phyloP scores from a whole-genome alignment of 2,888 invertebrate genomes.

The Tetranychus truncatus region DNA sequence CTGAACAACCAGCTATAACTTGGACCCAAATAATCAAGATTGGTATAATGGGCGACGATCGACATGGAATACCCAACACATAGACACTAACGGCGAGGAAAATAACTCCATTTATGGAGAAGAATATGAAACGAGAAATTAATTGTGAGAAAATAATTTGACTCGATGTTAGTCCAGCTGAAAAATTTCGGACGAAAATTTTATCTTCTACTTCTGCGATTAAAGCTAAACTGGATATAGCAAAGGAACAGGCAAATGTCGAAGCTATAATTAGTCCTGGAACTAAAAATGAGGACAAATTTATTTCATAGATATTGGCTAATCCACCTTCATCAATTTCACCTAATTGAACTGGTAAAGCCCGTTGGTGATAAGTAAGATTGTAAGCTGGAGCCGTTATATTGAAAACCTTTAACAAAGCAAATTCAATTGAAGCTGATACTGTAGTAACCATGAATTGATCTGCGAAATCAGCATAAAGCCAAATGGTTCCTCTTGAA shows the following conservation, averaged over 20 bases:
- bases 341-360: background rate
- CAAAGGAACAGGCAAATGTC: background rate
- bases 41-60: background rate
- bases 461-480: background rate
- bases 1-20: background rate
- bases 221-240: background rate
- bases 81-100: background rate
- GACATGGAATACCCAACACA: background rate
- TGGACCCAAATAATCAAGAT: background rate
- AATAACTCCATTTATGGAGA: background rate
- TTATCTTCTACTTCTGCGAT: background rate
- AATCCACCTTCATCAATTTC: background rate
- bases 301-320: background rate
- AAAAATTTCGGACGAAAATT: background rate
- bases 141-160: constrained; percentile 9
- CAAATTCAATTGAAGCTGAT: background rate
- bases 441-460: constrained; percentile 4
- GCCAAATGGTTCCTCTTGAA: background rate
- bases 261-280: constrained; percentile 4
- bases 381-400: background rate
- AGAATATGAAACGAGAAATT: background rate
- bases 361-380: background rate
- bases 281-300: background rate
- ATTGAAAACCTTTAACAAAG: background rate
- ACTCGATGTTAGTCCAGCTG: constrained; percentile 4